A percentile compares a stretch with the other conserved stretches of the same genome.
Conservation (phyloP, 2,888 invertebrate genomes). For the Drosophila robusta region DNA sequence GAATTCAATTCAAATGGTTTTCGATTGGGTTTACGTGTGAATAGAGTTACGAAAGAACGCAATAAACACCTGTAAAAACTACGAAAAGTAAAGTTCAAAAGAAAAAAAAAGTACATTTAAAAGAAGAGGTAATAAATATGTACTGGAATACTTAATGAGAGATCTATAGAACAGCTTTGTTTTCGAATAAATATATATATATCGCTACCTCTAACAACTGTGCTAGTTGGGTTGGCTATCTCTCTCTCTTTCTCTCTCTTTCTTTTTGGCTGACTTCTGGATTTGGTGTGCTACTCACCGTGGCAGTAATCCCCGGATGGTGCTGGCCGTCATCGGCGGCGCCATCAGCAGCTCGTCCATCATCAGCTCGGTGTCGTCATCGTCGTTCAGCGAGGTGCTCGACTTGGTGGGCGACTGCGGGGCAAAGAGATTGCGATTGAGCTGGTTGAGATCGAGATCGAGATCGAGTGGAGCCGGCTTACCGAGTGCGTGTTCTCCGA, state of each 20-base stretch:
- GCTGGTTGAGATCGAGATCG: not conserved
- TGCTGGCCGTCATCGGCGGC: constrained; percentile 90
- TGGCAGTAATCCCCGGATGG: constrained; percentile 89
- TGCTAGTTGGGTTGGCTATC: constrained; percentile 8
- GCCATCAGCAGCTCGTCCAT: constrained; percentile 93
- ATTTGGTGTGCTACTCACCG: constrained; percentile 84
- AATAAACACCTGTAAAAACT: constrained; percentile 83
- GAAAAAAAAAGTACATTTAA: constrained; percentile 53
- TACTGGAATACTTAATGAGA: constrained; percentile 32
- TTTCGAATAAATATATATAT: constrained; percentile 2
- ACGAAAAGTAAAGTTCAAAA: constrained; percentile 55
- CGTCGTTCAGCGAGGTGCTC: constrained; percentile 89
- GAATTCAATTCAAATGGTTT: constrained; percentile 46
- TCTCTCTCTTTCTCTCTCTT: constrained; percentile 1
- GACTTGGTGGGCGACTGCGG: constrained; percentile 88
- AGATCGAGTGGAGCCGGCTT: constrained; percentile 53
- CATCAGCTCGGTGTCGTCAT: constrained; percentile 92
- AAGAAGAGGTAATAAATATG: constrained; percentile 33
- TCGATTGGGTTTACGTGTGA: constrained; percentile 29
- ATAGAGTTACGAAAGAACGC: constrained; percentile 41
- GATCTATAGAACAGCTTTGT: constrained; percentile 21
- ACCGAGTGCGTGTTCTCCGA: constrained; percentile 90
- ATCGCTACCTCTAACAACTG: constrained; percentile 19
- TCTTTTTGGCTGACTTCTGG: not conserved
- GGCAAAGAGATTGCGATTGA: constrained; percentile 16